Conservation (phyloP, 2,113 vertebrate species). For the Onychostruthus taczanowskii region DNA sequence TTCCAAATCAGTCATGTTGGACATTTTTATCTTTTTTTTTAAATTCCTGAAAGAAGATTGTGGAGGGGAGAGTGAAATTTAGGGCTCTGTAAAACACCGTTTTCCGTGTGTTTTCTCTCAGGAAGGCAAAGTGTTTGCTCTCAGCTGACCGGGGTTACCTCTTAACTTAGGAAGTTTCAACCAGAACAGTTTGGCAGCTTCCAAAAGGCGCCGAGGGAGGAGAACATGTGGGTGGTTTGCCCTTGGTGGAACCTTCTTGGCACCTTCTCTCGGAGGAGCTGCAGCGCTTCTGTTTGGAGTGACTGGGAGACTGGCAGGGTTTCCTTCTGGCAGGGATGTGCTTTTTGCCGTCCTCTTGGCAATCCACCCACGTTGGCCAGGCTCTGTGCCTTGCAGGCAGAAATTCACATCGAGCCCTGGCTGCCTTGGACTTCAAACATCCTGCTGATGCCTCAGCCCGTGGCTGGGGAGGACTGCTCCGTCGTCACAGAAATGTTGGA, state of each 20-base stretch:
- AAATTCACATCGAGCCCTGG: not conserved
- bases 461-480: not conserved
- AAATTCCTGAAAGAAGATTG: not conserved
- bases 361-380: not conserved
- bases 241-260: constrained; percentile 40
- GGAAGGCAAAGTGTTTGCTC: not conserved
- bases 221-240: constrained; percentile 31
- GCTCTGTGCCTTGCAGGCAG: not conserved
- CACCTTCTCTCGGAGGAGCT: constrained; percentile 7
- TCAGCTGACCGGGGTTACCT: not conserved
- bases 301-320: constrained; percentile 23
- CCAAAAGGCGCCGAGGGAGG: not conserved
- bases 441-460: not conserved
- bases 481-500: not conserved
- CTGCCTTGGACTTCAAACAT: not conserved
- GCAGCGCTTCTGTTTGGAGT: constrained; percentile 23
- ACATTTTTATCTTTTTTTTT: not conserved
- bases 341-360: constrained; percentile 25
- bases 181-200: not conserved
- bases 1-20: not conserved
- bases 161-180: not conserved
- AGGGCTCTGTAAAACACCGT: fast-evolving
- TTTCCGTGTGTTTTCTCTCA: not conserved
- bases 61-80: not conserved
- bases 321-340: constrained; percentile 46